These are phyloP conservation scores for Plutomurus gul DNA, from an alignment of 1,140 invertebrate species.

Conservation along the genomic window DNA sequence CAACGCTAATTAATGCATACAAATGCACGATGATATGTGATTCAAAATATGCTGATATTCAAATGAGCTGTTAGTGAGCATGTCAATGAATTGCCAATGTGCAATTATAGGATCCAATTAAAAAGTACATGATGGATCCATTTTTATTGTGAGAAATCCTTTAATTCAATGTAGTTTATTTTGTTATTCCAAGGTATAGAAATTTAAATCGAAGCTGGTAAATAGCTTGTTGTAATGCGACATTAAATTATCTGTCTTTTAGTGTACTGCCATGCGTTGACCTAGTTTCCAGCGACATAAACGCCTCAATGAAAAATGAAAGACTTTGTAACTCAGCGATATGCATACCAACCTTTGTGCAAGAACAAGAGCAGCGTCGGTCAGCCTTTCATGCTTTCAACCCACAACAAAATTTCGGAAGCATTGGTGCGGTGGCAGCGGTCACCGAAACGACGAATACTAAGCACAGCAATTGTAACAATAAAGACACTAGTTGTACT, in stretches of 20 bases:
- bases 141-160: too few relatives aligned
- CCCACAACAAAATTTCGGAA: background rate
- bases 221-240: background rate
- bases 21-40: too few relatives aligned
- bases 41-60: too few relatives aligned
- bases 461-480: background rate
- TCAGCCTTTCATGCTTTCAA: background rate
- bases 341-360: conserved; percentile 79
- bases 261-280: conserved; percentile 9
- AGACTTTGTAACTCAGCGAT: conserved; percentile 77
- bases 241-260: background rate
- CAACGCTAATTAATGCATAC: too few relatives aligned
- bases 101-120: too few relatives aligned
- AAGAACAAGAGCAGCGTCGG: conserved; percentile 56
- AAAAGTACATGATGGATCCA: too few relatives aligned
- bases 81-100: too few relatives aligned
- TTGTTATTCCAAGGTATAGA: background rate
- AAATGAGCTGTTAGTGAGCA: too few relatives aligned
- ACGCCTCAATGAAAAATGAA: conserved; percentile 37
- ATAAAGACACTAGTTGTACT: background rate
- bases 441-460: background rate
- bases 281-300: conserved; percentile 19
- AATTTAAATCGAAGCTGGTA: background rate
- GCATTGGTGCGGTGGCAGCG: background rate
- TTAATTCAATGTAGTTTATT: background rate